These are phyloP conservation scores for Pituophis catenifer DNA, from an alignment of 2,113 vertebrate genomes.

Conservation along the genomic window DNA sequence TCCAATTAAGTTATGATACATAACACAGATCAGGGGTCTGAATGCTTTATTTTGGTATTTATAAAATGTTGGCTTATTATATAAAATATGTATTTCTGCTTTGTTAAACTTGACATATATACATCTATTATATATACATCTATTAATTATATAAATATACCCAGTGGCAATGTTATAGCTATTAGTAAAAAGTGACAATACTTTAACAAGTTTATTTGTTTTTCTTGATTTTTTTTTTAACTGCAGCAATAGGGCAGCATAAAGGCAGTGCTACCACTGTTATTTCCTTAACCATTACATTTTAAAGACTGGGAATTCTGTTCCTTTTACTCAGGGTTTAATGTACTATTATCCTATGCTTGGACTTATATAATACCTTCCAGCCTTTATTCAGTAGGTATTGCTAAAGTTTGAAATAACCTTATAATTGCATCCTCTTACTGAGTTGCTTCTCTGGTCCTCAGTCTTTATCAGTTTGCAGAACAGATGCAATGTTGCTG, in stretches of 20 bases:
- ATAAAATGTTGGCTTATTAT: not conserved
- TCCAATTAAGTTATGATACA: not conserved
- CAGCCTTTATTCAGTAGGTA: not conserved
- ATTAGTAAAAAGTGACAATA: not conserved
- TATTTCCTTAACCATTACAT: not conserved
- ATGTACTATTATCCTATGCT: not conserved
- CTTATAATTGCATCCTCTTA: not conserved
- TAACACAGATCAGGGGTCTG: not conserved
- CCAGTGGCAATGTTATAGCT: not conserved
- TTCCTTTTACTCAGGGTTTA: not conserved
- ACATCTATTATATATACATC: not conserved
- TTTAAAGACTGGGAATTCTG: not conserved
- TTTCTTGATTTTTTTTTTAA: not conserved
- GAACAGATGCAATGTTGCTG: not conserved
- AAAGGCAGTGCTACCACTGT: not conserved
- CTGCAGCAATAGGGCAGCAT: not conserved
- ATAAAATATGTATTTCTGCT: not conserved
- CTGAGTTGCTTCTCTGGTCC: not conserved
- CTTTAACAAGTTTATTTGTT: not conserved
- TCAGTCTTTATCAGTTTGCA: not conserved
- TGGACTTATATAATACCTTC: not conserved
- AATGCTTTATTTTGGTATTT: not conserved
- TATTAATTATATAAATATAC: not conserved
- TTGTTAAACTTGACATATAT: not conserved
- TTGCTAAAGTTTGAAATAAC: not conserved